Conservation (phyloP, 2,888 invertebrate species). For the Melinopterus prodromus region DNA sequence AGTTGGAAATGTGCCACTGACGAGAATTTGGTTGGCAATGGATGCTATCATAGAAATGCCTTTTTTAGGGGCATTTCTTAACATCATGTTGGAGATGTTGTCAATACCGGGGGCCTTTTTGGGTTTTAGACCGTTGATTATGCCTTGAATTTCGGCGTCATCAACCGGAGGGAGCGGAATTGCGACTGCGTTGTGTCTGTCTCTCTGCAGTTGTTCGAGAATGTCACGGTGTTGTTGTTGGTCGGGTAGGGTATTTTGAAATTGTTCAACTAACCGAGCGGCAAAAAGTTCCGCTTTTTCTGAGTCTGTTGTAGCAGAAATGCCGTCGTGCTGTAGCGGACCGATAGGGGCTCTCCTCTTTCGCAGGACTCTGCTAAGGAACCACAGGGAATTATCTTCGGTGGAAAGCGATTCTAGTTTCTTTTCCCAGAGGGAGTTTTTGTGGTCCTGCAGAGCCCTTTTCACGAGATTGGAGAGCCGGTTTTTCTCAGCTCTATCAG, state of each 20-base stretch:
- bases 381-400: background rate
- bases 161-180: too few species aligned
- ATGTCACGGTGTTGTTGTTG: background rate
- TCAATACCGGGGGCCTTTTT: too few species aligned
- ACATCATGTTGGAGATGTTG: too few species aligned
- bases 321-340: background rate
- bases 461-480: background rate
- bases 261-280: background rate
- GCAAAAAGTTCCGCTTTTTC: background rate
- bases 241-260: background rate
- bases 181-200: background rate
- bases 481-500: background rate
- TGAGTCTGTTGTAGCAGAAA: background rate
- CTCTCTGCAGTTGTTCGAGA: background rate
- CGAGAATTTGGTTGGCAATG: too few species aligned
- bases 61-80: too few species aligned
- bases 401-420: background rate
- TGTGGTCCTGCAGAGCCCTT: background rate
- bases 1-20: background rate
- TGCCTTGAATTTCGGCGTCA: too few species aligned
- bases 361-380: background rate
- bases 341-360: background rate
- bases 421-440: background rate
- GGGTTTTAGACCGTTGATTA: too few species aligned
- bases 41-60: too few species aligned